Base-by-base conservation (phyloP, 2,888 invertebrate genomes). In the Oxytorus armatus region DNA sequence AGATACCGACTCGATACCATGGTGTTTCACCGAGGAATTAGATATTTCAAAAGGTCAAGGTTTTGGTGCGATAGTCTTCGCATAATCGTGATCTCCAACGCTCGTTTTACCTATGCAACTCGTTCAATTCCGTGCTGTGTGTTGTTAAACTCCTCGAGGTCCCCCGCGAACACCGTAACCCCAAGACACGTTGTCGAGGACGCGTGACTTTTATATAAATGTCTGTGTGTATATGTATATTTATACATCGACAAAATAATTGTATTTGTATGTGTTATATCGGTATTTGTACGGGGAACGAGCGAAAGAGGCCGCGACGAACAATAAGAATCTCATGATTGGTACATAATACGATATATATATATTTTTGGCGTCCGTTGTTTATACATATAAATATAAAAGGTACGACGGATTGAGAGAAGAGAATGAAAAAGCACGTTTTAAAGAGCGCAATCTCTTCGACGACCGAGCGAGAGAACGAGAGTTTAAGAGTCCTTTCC, bases 1-100 rank as follows among this genome's bases (percentile, higher is more conserved):
- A 53, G 68, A 47, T 65, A 55, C 23, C n/a, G n/a, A n/a, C 25
- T 10, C 21, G 18, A 10, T 51, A 29, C 29, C 11, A 5, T 33
- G 18, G 44, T 33, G 14, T 53, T 73, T 14, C 51, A 16, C 36
- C 29, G 42, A n/a, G 42, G 33, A 44, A 23, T 14, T 59, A 73
- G 53, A 73, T 77, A 65, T 74, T 77, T 53, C 65, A 53, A 80
- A 80, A 80, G 80, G 76, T 80, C 80, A 80, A 80, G 80, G 80
- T 80, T 80, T 73, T 69, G 80, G 77, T 73, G 73, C 76, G 80
- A 61, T 72, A 33, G 49, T 36, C 29, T n/a, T 18, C 36, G 42
- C 65, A 44, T 23, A 25, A 29, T 53, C 36, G 66, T 61, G 53
- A 36, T 61, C 72, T 61, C 18, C 65, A 57, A 39, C 51, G 51